Conservation (phyloP, 2,888 invertebrate genomes). For the Lamproptera curius region DNA sequence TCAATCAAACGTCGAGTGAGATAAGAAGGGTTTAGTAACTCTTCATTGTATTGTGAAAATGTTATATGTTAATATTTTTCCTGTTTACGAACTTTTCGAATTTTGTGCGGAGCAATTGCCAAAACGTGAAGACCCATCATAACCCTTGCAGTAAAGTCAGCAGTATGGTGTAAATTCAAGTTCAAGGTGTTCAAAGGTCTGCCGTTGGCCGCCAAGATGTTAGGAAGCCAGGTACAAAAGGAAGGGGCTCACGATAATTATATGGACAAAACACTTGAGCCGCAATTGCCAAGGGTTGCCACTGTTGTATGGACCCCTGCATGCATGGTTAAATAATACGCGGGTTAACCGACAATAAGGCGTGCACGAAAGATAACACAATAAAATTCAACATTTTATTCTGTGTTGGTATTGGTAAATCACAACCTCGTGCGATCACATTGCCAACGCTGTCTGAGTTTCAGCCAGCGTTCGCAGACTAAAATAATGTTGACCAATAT, state of each 20-base stretch:
- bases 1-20: too few relatives aligned
- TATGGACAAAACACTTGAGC: conserved; percentile 49
- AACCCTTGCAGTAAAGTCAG: conserved; percentile 59
- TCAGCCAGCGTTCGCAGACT: too few relatives aligned
- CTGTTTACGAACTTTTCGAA: too few relatives aligned
- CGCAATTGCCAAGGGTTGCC: conserved; percentile 26
- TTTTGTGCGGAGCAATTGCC: conserved; percentile 60
- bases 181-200: conserved; percentile 69
- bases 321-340: conserved; percentile 38
- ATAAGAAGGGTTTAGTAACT: too few relatives aligned
- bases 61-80: too few relatives aligned
- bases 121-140: conserved; percentile 50
- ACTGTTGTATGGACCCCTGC: conserved; percentile 34
- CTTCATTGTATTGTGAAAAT: too few relatives aligned
- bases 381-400: conserved; percentile 78
- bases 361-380: conserved; percentile 81
- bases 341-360: conserved; percentile 73
- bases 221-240: conserved; percentile 67
- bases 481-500: too few relatives aligned
- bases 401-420: conserved; percentile 68
- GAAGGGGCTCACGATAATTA: conserved; percentile 67
- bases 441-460: too few relatives aligned
- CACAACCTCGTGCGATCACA: too few relatives aligned
- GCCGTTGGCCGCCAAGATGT: conserved; percentile 63
- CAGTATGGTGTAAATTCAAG: conserved; percentile 66